Percentiles rank a stretch among this genome's conserved stretches.
phyloP scores from a whole-genome alignment of 2,113 vertebrate species.

The Hassar affinis region DNA sequence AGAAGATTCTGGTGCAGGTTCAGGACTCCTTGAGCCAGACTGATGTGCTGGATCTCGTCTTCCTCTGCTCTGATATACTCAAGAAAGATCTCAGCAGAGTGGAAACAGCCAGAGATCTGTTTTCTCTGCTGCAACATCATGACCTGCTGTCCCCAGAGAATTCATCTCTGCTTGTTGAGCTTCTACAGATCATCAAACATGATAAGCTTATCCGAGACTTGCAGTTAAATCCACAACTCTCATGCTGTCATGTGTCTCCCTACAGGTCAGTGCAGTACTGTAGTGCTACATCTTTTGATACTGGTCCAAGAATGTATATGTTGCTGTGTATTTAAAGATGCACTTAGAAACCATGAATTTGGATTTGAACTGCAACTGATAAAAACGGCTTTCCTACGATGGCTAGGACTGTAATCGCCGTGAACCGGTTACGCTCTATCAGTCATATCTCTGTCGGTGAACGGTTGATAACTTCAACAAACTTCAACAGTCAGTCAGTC shows the following conservation, averaged over 20 bases:
- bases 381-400: no score
- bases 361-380: no score
- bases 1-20: conserved; percentile 50
- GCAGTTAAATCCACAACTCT: not conserved
- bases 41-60: conserved; percentile 59
- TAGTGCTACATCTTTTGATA: not conserved
- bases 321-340: no score
- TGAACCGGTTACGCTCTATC: no score
- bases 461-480: no score
- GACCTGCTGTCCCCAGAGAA: conserved; percentile 52
- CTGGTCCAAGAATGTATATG: not conserved
- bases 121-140: conserved; percentile 54
- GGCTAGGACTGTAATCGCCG: no score
- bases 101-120: conserved; percentile 55
- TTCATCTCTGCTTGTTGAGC: conserved; percentile 63
- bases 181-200: conserved; percentile 58
- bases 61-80: conserved; percentile 68
- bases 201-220: conserved; percentile 43
- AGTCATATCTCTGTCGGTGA: no score
- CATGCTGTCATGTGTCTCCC: conserved; percentile 45
- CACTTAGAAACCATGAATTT: no score
- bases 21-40: conserved; percentile 44
- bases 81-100: conserved; percentile 43
- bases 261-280: conserved; percentile 63
- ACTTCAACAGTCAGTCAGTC: no score